Base-by-base conservation (phyloP, 2,888 invertebrate genomes). In the Conus canariensis region DNA sequence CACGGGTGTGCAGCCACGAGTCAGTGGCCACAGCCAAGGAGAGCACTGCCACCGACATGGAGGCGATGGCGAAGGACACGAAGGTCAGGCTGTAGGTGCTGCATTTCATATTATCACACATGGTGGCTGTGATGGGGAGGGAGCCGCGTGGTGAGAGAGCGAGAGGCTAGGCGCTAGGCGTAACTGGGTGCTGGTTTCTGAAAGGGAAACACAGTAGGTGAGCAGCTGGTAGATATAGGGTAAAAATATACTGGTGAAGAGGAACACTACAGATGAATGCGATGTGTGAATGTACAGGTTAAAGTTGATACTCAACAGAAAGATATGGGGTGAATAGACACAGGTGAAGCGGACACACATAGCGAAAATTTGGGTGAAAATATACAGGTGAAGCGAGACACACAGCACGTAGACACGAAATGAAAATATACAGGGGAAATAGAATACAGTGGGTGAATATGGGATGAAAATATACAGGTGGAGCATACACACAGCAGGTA, bases 21-120 rank as follows among this genome's bases (percentile, higher is more conserved):
- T 93, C 91, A 0, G 92, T 93, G 74, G 91, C 88, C 70, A 93
- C 92, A 16, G 92, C 91, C 90, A 93, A 80, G 1, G 91, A 88
- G 64, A 93, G 91, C 64, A 91, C 90, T 19, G 85, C 91, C 14
- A 92, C 91, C 4, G 92, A 90, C 64, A 90, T 67, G 25, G 90
- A 91, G 16, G 90, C 92, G 45, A 92, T 87, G 30, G 90, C 89
- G 89, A 93, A 93, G 58, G 92, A 91, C 16, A 91, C 22, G 25
- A 90, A 88, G 56, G 92, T 93, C 16, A 93, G 89, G 64, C 88
- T 88, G 90, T 93, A 92, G 56, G 91, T 91, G 56, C 90, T 91
- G 85, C 91, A 93, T 70, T 88, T 90, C 91, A 92, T 91, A 60
- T 90, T 88, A 45, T 67, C 67, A 12, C 82, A 83, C 82, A 83